Base-by-base conservation (phyloP, 2,113 vertebrate genomes). In the Malaclemys terrapin region DNA sequence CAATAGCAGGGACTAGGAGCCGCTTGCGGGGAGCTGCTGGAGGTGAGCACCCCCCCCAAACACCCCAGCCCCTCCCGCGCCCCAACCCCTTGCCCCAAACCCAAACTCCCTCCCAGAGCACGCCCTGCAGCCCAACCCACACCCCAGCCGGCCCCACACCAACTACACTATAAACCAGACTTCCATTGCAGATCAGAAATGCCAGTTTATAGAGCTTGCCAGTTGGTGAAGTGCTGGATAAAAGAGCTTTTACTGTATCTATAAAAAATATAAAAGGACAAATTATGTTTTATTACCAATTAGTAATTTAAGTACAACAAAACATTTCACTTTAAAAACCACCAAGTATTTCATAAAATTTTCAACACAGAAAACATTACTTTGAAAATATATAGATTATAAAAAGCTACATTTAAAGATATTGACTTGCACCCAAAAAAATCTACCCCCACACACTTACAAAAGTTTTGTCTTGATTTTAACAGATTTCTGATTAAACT, bases 391-490 rank as follows among this genome's bases (percentile, higher is more conserved):
- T 16, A 45, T n/a, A 85, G 25, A 57, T 0, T 65, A 81, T 81
- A 9, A 82, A 42, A n/a, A 56, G 29, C 42, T 80, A 89, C 3
- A 47, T 78, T 78, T 78, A 25, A 78, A 47, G 10, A 78, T 10
- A 45, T 78, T 47, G 13, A 47, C 24, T 42, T 47, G 4, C 42
- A 45, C 45, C n/a, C 3, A 8, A 83, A 52, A 47, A 47, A 27
- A 16, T 29, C 6, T 17, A 75, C 14, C 6, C 24, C 27, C 65
- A 83, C 9, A 38, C 76, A 62, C 99, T 99, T 98, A 99, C 99
- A 99, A 99, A 91, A 99, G 98, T 97, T 99, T 99, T 92, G 99
- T 99, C 98, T 99, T 99, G 98, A 99, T 99, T 98, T 99, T 99
- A 80, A 99, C 99, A 90, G 99, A 99, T 98, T 99, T 99, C 98